Evolutionary conservation across 2,113 vertebrate genomes (phyloP).

Genomic region (Spilogale gracilis): DNA sequence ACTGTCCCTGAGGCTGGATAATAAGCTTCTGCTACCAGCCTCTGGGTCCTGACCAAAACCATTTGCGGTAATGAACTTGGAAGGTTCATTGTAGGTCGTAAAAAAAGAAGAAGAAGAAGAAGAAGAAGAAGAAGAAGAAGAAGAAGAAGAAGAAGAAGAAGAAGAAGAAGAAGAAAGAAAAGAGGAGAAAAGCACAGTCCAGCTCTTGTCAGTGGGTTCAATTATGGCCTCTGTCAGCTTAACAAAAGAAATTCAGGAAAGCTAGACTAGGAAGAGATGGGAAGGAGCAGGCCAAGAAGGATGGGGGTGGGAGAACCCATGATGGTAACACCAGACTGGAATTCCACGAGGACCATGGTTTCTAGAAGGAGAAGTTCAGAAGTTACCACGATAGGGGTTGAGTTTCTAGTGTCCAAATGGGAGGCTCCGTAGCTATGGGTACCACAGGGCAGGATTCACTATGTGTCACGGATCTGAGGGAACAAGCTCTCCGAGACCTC

Average conservation of each 20-base stretch:
- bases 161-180: not conserved
- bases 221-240: constrained; percentile 87
- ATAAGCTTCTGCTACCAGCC: constrained; percentile 90
- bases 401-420: constrained; percentile 64
- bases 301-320: not conserved
- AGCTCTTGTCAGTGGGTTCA: constrained; percentile 86
- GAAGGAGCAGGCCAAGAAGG: constrained; percentile 51
- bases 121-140: constrained; percentile 43
- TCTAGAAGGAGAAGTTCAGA: constrained; percentile 80
- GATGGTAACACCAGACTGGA: constrained; percentile 82
- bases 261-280: not conserved
- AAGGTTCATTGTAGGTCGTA: constrained; percentile 86
- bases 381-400: constrained; percentile 79
- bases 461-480: not conserved
- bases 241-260: constrained; percentile 65
- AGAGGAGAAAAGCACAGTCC: constrained; percentile 85
- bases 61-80: constrained; percentile 91
- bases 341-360: constrained; percentile 79
- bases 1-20: constrained; percentile 89
- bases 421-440: not conserved
- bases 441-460: not conserved
- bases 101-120: not conserved
- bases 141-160: not conserved
- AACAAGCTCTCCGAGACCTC: not conserved
- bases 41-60: constrained; percentile 88